phyloP scores from a whole-genome alignment of 2,888 invertebrate genomes.

The Lasioglossum lativentre region DNA sequence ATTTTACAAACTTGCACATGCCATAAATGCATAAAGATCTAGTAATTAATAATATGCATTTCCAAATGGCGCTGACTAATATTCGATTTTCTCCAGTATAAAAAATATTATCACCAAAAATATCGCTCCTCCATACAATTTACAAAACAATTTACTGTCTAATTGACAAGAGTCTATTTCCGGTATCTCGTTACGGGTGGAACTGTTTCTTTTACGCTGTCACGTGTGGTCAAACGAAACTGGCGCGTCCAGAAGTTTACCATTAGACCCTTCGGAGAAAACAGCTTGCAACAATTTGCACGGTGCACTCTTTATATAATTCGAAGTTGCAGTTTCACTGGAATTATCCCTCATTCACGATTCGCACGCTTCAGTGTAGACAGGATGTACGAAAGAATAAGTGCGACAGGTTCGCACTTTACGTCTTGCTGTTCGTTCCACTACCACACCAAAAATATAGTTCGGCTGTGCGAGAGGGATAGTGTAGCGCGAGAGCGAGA shows the following conservation, averaged over 20 bases:
- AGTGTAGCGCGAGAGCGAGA: background rate
- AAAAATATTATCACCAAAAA: background rate
- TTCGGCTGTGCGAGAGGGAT: conserved; percentile 1
- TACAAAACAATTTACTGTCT: background rate
- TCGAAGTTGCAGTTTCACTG: conserved; percentile 17
- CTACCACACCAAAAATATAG: conserved; percentile 69
- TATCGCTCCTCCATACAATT: background rate
- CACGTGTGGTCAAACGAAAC: background rate
- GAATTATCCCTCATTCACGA: conserved; percentile 64
- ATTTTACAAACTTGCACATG: too few relatives aligned
- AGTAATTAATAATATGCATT: background rate
- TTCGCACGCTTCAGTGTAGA: conserved; percentile 37
- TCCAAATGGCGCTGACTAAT: background rate
- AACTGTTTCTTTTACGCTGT: background rate
- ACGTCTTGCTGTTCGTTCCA: conserved; percentile 57
- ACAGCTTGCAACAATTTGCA: conserved; percentile 12
- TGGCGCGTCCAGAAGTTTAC: background rate
- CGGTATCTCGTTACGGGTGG: background rate
- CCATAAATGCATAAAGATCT: too few relatives aligned
- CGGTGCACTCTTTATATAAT: background rate
- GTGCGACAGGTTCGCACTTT: conserved; percentile 72
- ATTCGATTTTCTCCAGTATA: background rate
- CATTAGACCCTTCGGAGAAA: background rate
- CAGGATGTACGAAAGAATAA: conserved; percentile 64
- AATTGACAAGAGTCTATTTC: background rate